phyloP scores from a whole-genome alignment of 2,888 invertebrate species.

The Drosophila mulleri region DNA sequence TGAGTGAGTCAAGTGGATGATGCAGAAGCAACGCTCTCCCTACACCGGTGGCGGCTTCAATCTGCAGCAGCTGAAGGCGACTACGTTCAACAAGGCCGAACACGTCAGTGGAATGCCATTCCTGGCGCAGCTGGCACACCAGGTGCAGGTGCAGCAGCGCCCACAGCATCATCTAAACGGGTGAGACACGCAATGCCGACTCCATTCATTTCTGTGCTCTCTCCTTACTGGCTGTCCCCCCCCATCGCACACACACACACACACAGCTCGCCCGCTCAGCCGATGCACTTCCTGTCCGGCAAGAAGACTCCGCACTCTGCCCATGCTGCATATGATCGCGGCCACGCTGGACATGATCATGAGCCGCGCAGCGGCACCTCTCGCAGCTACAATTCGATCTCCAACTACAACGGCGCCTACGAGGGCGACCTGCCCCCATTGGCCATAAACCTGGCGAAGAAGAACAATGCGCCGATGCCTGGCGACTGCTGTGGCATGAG shows the following conservation, averaged over 20 bases:
- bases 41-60: slow-evolving; percentile 50
- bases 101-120: slow-evolving; percentile 48
- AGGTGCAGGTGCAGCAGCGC: slow-evolving; percentile 28
- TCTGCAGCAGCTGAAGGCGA: slow-evolving; percentile 34
- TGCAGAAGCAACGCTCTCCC: slow-evolving; percentile 68
- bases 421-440: slow-evolving; percentile 67
- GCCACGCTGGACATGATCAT: background rate
- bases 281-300: background rate
- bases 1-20: slow-evolving; percentile 14
- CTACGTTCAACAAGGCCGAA: slow-evolving; percentile 13
- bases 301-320: background rate
- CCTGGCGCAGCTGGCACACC: slow-evolving; percentile 33
- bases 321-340: slow-evolving; percentile 18
- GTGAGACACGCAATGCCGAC: background rate
- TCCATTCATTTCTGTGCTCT: background rate
- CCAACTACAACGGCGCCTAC: slow-evolving; percentile 60
- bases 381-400: slow-evolving; percentile 16
- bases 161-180: slow-evolving; percentile 14
- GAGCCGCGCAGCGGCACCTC: slow-evolving; percentile 32
- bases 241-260: no score
- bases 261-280: background rate
- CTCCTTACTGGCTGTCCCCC: background rate
- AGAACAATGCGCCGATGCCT: background rate
- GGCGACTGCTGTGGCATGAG: slow-evolving; percentile 1
- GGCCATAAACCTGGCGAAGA: background rate